A percentile compares a stretch with the other conserved stretches of the same genome.
These are phyloP conservation scores for Heterodera schachtii DNA, from an alignment of 1,140 invertebrate genomes.

Conservation along the genomic window DNA sequence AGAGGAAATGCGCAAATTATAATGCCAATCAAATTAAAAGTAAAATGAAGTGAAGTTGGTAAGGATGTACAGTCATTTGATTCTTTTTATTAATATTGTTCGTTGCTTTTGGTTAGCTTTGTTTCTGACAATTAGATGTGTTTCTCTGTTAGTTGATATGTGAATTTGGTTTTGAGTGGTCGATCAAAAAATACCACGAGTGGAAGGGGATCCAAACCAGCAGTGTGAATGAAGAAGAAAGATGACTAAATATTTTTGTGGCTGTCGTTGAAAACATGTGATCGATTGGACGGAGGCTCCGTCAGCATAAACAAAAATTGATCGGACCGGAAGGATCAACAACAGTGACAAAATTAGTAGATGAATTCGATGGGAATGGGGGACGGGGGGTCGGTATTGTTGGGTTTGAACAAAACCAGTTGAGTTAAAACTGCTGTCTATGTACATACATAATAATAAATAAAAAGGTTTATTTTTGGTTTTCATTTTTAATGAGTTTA, in stretches of 20 bases:
- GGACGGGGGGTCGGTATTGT: too few species aligned
- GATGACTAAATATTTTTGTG: constrained; percentile 4
- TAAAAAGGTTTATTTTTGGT: too few species aligned
- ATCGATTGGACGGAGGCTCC: background rate
- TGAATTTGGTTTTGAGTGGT: background rate
- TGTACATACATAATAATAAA: too few species aligned
- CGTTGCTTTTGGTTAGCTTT: too few species aligned
- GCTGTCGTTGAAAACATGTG: background rate
- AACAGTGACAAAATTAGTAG: background rate
- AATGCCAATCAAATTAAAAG: too few species aligned
- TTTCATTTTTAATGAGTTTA: too few species aligned
- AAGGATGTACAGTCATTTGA: too few species aligned
- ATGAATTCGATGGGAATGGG: background rate
- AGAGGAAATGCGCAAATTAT: too few species aligned
- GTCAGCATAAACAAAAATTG: background rate
- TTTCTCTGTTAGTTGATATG: background rate
- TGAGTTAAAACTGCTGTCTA: too few species aligned
- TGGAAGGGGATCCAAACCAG: background rate
- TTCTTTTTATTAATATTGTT: too few species aligned
- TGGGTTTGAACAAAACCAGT: background rate
- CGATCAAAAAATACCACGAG: background rate
- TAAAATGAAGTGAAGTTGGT: too few species aligned
- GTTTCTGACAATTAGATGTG: too few species aligned
- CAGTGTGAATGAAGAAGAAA: background rate
- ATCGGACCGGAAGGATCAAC: background rate